These are phyloP conservation scores for Sinocyclocheilus anophthalmus DNA, from an alignment of 2,113 vertebrate species.

Conservation along the genomic window DNA sequence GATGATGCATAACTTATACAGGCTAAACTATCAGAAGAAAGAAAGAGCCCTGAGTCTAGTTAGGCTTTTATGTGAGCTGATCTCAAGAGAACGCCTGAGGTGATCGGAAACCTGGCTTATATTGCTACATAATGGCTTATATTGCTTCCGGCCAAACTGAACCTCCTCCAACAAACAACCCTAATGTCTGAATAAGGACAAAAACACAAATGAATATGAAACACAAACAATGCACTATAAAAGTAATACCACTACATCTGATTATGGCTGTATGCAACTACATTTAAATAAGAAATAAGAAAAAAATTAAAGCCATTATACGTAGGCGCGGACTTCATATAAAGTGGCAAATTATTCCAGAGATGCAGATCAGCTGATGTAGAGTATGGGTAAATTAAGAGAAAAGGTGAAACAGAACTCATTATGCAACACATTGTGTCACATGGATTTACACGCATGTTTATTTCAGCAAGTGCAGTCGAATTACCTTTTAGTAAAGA, in stretches of 20 bases:
- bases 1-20: background rate
- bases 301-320: too few relatives aligned
- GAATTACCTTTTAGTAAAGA: background rate
- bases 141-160: constrained; percentile 4
- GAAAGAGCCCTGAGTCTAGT: background rate
- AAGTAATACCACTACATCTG: background rate
- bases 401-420: background rate
- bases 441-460: background rate
- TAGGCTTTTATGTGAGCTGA: constrained; percentile 1
- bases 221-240: background rate
- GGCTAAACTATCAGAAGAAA: background rate
- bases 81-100: background rate
- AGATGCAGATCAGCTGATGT: too few relatives aligned
- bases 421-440: background rate
- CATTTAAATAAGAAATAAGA: too few relatives aligned
- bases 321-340: too few relatives aligned
- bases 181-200: background rate
- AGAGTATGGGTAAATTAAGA: background rate
- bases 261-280: background rate
- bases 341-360: too few relatives aligned
- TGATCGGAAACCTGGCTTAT: background rate
- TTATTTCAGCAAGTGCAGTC: background rate
- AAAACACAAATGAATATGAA: background rate
- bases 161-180: background rate
- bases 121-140: constrained; percentile 3